These are phyloP conservation scores for Agonopterix heracliana DNA, from an alignment of 2,888 invertebrate genomes.

Conservation along the genomic window DNA sequence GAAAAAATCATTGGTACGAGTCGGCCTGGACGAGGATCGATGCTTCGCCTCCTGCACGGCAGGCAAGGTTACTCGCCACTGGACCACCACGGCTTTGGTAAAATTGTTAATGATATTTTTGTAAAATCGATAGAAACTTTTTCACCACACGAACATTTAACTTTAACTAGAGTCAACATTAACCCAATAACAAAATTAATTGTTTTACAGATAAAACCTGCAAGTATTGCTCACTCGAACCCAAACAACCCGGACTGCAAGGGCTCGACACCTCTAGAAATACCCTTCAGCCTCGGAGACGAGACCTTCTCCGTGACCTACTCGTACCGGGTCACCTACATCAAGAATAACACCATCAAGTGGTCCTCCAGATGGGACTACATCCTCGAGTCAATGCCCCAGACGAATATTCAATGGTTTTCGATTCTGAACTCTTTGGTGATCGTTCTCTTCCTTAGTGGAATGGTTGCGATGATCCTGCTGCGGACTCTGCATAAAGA, in stretches of 20 bases:
- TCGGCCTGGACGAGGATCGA: too few relatives aligned
- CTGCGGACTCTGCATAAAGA: conserved; percentile 97
- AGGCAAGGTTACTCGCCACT: too few relatives aligned
- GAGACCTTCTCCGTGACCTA: conserved; percentile 83
- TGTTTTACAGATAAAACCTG: conserved; percentile 62
- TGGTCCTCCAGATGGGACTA: conserved; percentile 99
- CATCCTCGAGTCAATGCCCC: conserved; percentile 98
- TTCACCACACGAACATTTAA: too few relatives aligned
- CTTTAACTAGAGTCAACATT: too few relatives aligned
- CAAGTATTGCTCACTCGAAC: conserved; percentile 74
- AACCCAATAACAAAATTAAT: too few relatives aligned
- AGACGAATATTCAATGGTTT: conserved; percentile 99
- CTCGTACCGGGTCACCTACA: conserved; percentile 90
- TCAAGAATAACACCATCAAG: conserved; percentile 88
- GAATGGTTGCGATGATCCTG: conserved; percentile 99
- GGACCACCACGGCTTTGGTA: too few relatives aligned
- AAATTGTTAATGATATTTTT: too few relatives aligned
- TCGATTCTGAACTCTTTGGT: conserved; percentile 98
- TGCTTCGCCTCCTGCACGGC: too few relatives aligned
- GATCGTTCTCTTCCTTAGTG: conserved; percentile 96
- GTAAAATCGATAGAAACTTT: too few relatives aligned
- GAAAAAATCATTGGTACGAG: too few relatives aligned
- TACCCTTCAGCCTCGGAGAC: conserved; percentile 75
- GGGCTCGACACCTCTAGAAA: conserved; percentile 80
- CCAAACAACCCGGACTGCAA: conserved; percentile 64